Conservation (phyloP, 2,888 invertebrate species). For the Amphimallon solstitiale region DNA sequence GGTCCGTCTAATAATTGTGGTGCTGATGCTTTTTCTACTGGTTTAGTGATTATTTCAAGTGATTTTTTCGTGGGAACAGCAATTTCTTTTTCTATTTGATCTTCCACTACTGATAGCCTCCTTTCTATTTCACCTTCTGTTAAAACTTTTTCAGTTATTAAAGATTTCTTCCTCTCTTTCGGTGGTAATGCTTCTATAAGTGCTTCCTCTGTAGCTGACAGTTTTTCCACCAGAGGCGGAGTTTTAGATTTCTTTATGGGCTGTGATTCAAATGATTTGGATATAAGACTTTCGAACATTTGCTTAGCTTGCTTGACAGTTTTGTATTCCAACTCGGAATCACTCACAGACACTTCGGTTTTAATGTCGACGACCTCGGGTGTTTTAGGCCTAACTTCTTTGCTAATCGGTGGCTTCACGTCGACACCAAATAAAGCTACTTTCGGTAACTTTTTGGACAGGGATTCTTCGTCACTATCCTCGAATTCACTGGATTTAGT, state of each 20-base stretch:
- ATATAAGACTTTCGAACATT: slow-evolving; percentile 60
- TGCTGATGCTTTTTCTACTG: slow-evolving; percentile 12
- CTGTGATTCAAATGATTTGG: slow-evolving; percentile 57
- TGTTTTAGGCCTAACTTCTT: slow-evolving; percentile 11
- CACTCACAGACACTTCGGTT: slow-evolving; percentile 13
- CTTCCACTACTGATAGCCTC: slow-evolving; percentile 37
- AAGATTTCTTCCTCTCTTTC: slow-evolving; percentile 9
- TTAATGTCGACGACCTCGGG: slow-evolving; percentile 4
- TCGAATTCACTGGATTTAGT: slow-evolving; percentile 56
- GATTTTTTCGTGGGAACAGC: slow-evolving; percentile 7
- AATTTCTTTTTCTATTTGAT: slow-evolving; percentile 35
- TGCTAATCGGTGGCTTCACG: slow-evolving; percentile 16
- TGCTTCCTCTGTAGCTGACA: not conserved
- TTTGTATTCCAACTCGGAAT: slow-evolving; percentile 46
- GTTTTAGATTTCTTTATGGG: slow-evolving; percentile 52
- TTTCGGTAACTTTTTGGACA: slow-evolving; percentile 37
- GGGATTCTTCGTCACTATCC: slow-evolving; percentile 52
- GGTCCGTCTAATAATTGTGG: slow-evolving; percentile 38
- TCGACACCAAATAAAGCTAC: slow-evolving; percentile 33
- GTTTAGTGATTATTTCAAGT: slow-evolving; percentile 3
- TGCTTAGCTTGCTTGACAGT: slow-evolving; percentile 58
- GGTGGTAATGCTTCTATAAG: slow-evolving; percentile 24
- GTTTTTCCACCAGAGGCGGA: slow-evolving; percentile 2
- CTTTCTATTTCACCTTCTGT: slow-evolving; percentile 37
- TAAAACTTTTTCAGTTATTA: not conserved